Evolutionary conservation across 2,888 invertebrate species (phyloP).

Genomic region (Agapetus fuscipes): DNA sequence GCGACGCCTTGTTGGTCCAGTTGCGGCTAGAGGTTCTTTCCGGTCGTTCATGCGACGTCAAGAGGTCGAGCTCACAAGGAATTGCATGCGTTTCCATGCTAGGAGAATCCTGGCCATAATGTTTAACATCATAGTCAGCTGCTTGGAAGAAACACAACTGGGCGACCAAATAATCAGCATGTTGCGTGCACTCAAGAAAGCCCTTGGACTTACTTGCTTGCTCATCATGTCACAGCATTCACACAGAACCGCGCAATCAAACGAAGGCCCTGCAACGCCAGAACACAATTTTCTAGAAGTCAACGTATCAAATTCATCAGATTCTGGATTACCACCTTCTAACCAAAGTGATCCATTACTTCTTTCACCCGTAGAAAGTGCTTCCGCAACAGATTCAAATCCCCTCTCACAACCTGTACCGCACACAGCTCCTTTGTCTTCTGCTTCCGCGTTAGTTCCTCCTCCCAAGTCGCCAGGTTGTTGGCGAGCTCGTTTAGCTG

Average conservation of each 20-base stretch:
- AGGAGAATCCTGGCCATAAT: conserved; percentile 43
- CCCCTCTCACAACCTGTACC: conserved; percentile 18
- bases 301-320: no score
- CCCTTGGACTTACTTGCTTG: conserved; percentile 39
- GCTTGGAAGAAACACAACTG: conserved; percentile 38
- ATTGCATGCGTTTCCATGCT: conserved; percentile 42
- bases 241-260: neutral
- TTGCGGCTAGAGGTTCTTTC: conserved; percentile 21
- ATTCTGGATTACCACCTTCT: no score
- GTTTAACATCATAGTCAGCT: conserved; percentile 47
- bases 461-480: conserved; percentile 22
- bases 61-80: conserved; percentile 38
- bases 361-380: neutral
- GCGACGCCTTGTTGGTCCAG: neutral
- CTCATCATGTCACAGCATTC: conserved; percentile 33
- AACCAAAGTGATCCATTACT: no score
- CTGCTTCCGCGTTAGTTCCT: neutral
- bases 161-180: conserved; percentile 39
- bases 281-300: no score
- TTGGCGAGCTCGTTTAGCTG: conserved; percentile 40
- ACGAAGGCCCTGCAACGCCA: conserved; percentile 17
- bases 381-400: conserved; percentile 8
- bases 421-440: conserved; percentile 21
- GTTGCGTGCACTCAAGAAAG: conserved; percentile 39
- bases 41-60: conserved; percentile 26